Conservation (phyloP, 2,888 invertebrate genomes). For the Meandrusa payeni region DNA sequence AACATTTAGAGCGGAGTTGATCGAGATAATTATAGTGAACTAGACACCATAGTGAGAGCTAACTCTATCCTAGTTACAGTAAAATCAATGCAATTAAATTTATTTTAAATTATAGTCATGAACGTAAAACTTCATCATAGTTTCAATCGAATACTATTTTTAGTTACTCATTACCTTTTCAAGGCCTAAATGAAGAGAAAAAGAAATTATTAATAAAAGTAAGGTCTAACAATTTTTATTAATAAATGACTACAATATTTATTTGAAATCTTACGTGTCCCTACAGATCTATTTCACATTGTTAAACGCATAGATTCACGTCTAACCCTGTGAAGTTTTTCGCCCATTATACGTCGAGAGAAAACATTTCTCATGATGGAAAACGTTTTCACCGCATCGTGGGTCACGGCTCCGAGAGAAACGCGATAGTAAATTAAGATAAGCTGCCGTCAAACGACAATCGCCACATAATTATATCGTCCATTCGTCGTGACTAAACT, state of each 20-base stretch:
- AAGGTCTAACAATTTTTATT: too few relatives aligned
- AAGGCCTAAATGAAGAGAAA: too few relatives aligned
- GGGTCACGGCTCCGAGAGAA: constrained; percentile 72
- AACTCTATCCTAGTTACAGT: too few relatives aligned
- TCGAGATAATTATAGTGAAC: constrained; percentile 53
- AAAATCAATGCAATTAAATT: too few relatives aligned
- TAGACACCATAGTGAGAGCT: constrained; percentile 63
- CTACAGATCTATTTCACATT: background rate
- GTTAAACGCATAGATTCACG: constrained; percentile 16
- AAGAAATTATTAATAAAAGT: too few relatives aligned
- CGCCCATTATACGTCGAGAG: constrained; percentile 53
- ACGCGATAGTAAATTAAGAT: constrained; percentile 74
- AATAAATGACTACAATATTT: too few relatives aligned
- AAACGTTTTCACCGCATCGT: constrained; percentile 70
- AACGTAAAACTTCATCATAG: too few relatives aligned
- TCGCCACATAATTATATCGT: constrained; percentile 73
- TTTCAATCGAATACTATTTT: too few relatives aligned
- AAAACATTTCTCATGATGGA: constrained; percentile 68
- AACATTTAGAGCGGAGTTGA: constrained; percentile 65
- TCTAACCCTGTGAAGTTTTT: constrained; percentile 43
- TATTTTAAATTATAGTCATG: too few relatives aligned
- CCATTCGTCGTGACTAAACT: constrained; percentile 75
- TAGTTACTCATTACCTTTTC: too few relatives aligned
- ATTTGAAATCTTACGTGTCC: too few relatives aligned
- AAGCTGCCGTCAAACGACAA: constrained; percentile 63